Base-by-base conservation (phyloP, 1,140 invertebrate genomes). In the Meloidogyne floridensis region DNA sequence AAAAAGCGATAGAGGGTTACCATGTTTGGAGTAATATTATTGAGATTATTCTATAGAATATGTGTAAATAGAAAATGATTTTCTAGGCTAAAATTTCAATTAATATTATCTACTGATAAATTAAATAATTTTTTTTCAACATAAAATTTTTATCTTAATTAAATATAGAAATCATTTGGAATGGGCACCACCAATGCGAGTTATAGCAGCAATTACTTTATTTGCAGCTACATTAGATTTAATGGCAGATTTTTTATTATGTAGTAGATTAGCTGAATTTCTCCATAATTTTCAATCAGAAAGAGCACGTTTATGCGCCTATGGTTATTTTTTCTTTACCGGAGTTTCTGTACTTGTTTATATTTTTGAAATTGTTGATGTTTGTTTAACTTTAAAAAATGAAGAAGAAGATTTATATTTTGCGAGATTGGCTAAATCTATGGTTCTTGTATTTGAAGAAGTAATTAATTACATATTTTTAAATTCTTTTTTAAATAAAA, bases 301-400 rank as follows among this genome's bases (percentile, higher is more conserved):
- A 43, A 81, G 72, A 2, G 88, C 88, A 10, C 75, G 80, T 5
- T 82, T 84, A 71, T 90, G 89, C 56, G 88, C 88, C 8, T 86
- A 88, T 76, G 88, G 88, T 11, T 89, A 89, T 75, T 89, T 89
- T 59, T 89, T 89, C 80, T 89, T 89, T 75, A 89, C 88, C 3
- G 89, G 86, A 42, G 82, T 89, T 56, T 85, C 83, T 65, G 76
- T 89, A 20, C 80, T 89, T 15, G 89, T 90, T 11, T 89, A 89
- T 78, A 77, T 90, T 20, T 87, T 90, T 51, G 87, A 89, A 76
- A 89, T 89, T 85, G 82, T 85, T 42, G 88, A 89, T 77, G 87
- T 89, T 13, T 89, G 89, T 70, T 73, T 86, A 32, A 89, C 89
- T 11, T 75, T 89, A 43, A 89, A 89, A 81, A 80, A 89, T 72